Evolutionary conservation across 2,113 vertebrate genomes (phyloP), one percentile per base, ranked within the genome.

Genomic region (Beaufortia kweichowensis): DNA sequence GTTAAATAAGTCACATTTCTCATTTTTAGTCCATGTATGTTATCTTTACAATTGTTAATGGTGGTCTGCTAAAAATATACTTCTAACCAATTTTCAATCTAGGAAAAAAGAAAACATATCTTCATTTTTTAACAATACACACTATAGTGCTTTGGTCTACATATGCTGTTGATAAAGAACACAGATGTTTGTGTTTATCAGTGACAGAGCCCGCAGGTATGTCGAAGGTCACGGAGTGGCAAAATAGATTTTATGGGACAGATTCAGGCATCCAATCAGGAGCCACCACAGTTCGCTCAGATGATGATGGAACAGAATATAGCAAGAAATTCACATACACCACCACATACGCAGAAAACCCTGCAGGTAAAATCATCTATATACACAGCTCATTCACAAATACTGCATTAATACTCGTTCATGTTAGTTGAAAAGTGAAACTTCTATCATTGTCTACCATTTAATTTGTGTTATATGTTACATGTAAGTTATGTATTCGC

Each of bases 261-360:
- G 97, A 98, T 88, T 99, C 97, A 0, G 97, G 97, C 68, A 95
- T 98, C 90, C 95, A 99, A 84, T 97, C 96, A 0, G 94, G 95
- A 0, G 92, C 94, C 83, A 94, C 90, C 80, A 98, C 96, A 0
- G 88, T 97, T 80, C 93, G 94, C 86, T 83, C 86, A 76, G 95
- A 95, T 0, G 95, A 97, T 0, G 94, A 95, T 0, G 77, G 89
- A 14, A 85, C 87, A 0, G 92, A 93, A 0, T 89, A 76, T 73
- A 73, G 26, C 76, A 95, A 94, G 83, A 92, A 94, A 0, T 91
- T 94, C 84, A 95, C 94, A 82, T 93, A 79, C 81, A 94, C 92
- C 0, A 84, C 84, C 65, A 95, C 94, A 12, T 84, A 92, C 1
- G 91, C 87, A 8, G 92, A 92, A 29, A 79, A 82, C 26, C 84